These are phyloP conservation scores for Hyposoter dolosus DNA, from an alignment of 2,888 invertebrate species.

Conservation along the genomic window DNA sequence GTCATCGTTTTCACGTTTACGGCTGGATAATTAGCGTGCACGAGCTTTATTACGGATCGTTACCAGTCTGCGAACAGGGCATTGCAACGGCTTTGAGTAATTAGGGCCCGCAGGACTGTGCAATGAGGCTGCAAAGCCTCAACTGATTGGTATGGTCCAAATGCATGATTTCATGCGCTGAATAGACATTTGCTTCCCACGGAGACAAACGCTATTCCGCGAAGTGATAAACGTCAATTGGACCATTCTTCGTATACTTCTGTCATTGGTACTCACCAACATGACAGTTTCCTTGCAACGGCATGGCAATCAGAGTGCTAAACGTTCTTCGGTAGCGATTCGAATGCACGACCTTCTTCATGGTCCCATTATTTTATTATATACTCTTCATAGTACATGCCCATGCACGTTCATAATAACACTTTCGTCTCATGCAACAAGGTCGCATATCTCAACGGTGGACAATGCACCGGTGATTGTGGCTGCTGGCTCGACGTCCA, in stretches of 20 bases:
- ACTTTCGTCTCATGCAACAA: conserved; percentile 71
- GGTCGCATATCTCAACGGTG: conserved; percentile 77
- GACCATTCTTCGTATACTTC: background rate
- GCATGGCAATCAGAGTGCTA: background rate
- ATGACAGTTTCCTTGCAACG: background rate
- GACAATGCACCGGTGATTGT: conserved; percentile 80
- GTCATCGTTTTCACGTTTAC: conserved; percentile 83
- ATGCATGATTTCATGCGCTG: background rate
- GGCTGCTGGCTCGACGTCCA: conserved; percentile 70
- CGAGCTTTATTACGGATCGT: conserved; percentile 76
- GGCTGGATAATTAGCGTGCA: conserved; percentile 83
- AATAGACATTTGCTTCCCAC: conserved; percentile 1
- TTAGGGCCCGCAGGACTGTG: conserved; percentile 13
- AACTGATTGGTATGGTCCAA: conserved; percentile 7
- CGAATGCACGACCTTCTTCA: conserved; percentile 48
- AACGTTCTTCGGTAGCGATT: conserved; percentile 41
- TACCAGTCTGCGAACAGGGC: conserved; percentile 43
- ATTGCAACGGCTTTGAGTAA: conserved; percentile 17
- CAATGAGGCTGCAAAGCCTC: background rate
- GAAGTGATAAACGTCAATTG: conserved; percentile 2
- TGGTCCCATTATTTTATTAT: conserved; percentile 9
- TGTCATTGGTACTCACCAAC: background rate
- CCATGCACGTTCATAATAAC: conserved; percentile 39
- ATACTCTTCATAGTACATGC: background rate
- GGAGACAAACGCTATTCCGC: background rate